Evolutionary conservation across 1,140 invertebrate species (phyloP).

Genomic region (Achroia grisella): DNA sequence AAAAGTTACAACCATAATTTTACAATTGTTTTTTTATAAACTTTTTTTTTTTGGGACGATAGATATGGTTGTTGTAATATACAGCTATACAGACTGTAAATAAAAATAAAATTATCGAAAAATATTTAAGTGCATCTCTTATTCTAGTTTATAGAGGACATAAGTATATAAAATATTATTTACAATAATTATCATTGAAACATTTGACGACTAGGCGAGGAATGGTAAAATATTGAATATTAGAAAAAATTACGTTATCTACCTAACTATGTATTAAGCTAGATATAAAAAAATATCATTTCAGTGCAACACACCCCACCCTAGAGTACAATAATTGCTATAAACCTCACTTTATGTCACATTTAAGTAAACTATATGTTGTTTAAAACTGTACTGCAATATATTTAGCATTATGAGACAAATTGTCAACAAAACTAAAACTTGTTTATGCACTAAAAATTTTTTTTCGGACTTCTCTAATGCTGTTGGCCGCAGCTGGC

Average conservation of each 20-base stretch:
- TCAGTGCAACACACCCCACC: constrained; percentile 7
- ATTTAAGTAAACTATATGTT: too few species aligned
- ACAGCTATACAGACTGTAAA: neutral
- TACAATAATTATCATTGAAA: constrained; percentile 13
- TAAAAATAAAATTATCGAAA: neutral
- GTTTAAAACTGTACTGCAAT: too few species aligned
- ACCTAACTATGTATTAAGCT: constrained; percentile 4
- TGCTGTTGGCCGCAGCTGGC: too few species aligned
- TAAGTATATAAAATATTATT: constrained; percentile 2
- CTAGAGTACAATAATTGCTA: constrained; percentile 8
- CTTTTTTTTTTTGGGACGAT: too few species aligned
- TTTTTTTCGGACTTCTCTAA: too few species aligned
- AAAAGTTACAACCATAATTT: too few species aligned
- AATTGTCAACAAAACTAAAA: too few species aligned
- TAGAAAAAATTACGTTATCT: constrained; percentile 17
- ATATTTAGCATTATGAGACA: too few species aligned
- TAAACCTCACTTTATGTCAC: constrained; percentile 15
- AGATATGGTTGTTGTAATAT: neutral
- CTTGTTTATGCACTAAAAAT: too few species aligned
- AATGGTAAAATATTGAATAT: constrained; percentile 19
- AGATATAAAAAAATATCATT: constrained; percentile 31
- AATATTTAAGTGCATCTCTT: constrained; percentile 5
- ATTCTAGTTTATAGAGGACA: constrained; percentile 6
- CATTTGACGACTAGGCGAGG: constrained; percentile 22
- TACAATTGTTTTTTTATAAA: too few species aligned